Base-by-base conservation (phyloP, 2,888 invertebrate species). In the Leucoma salicis region DNA sequence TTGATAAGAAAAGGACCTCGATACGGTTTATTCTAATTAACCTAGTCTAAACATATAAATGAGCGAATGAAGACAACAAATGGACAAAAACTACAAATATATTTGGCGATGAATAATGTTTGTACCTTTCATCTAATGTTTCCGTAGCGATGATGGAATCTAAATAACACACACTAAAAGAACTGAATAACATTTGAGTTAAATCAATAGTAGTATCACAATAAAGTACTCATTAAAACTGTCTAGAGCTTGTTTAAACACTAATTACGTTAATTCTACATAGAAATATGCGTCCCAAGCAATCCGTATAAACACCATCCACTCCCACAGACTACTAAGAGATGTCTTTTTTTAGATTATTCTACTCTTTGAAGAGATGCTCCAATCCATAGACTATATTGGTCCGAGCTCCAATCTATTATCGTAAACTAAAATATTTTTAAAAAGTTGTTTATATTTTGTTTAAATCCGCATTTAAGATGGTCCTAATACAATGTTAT, bases 81-180 rank as follows among this genome's bases (percentile, higher is more conserved):
- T 8, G 5, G 3, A 42, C 39, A 50, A 57, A 53, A 53, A 51
- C 53, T 57, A 42, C 24, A 42, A 41, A 45, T 53, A 56, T 14
- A 11, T 38, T 14, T 14, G 42, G 53, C 44, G 18, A 38, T 49
- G 53, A 57, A 57, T 65, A 53, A 52, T 58, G 60, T 66, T 58
- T 52, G 54, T 71, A 69, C 66, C 71, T 67, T 63, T 58, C 41
- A 54, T 27, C n/a, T n/a, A 36, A 45, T 46, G 57, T 52, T 59
- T 62, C 58, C 59, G 59, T 39, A 43, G 45, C 48, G 66, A 56
- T 63, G 68, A 62, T 57, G 53, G 46, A 46, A 55, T 60, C 49
- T 57, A 60, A 57, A 57, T 57, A 57, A 60, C 48, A 59, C 32
- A 47, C 55, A 55, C 57, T 44, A 35, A 52, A 59, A 55, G 41